Evolutionary conservation across 2,888 invertebrate species (phyloP).

Genomic region (Brenthis ino): DNA sequence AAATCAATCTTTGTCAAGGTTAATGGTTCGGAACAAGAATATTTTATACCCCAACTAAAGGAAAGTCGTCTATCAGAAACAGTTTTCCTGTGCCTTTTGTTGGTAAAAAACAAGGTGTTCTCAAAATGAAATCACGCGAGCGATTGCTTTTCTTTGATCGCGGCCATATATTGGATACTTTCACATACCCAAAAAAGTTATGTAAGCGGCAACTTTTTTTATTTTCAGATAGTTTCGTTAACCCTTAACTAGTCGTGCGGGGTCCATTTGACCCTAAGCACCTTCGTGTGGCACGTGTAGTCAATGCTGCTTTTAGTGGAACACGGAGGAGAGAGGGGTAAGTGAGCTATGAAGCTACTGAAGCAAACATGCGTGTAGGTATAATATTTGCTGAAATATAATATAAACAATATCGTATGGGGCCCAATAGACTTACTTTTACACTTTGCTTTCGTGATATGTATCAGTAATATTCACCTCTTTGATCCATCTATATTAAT

Average conservation of each 20-base stretch:
- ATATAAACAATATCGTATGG: no score
- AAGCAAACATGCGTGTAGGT: no score
- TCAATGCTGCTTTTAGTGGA: no score
- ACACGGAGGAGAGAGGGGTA: no score
- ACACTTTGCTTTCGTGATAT: no score
- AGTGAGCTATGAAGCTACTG: no score
- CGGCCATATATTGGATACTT: not conserved
- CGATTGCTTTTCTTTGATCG: constrained; percentile 25
- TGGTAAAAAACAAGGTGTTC: constrained; percentile 28
- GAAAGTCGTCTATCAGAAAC: constrained; percentile 31
- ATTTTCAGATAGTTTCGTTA: not conserved
- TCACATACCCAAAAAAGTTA: not conserved
- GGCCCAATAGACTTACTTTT: not conserved
- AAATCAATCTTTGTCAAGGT: constrained; percentile 21
- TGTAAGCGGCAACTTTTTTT: not conserved
- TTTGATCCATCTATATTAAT: no score
- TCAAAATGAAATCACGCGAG: constrained; percentile 23
- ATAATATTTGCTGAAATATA: no score
- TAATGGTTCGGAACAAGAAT: constrained; percentile 19
- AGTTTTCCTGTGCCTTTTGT: constrained; percentile 27
- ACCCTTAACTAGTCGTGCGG: no score
- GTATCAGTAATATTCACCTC: no score
- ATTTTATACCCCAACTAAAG: constrained; percentile 23
- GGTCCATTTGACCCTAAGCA: no score
- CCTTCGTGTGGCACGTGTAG: no score